These are phyloP conservation scores for Alaudala cheleensis DNA, from an alignment of 2,113 vertebrate genomes.

Conservation along the genomic window DNA sequence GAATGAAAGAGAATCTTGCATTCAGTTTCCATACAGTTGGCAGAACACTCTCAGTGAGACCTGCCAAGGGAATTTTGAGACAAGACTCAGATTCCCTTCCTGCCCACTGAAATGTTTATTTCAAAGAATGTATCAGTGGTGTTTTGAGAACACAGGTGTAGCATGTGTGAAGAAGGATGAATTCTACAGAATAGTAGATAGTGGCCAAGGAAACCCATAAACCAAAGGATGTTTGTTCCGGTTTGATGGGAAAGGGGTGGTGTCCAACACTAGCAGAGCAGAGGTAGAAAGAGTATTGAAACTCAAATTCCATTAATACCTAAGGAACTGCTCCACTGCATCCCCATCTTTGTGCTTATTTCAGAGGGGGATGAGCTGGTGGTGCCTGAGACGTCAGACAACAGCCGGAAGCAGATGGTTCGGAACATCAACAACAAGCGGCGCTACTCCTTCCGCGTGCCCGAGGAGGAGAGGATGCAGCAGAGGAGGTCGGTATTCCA, in stretches of 20 bases:
- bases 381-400: constrained; percentile 95
- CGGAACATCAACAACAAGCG: constrained; percentile 97
- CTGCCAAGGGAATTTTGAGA: background rate
- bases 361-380: constrained; percentile 96
- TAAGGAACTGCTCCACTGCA: background rate
- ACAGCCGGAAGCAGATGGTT: constrained; percentile 98
- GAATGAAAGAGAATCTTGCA: background rate
- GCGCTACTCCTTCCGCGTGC: constrained; percentile 94
- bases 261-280: background rate
- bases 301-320: background rate
- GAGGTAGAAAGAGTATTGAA: background rate
- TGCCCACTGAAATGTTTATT: background rate
- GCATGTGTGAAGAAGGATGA: background rate
- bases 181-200: background rate
- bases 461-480: constrained; percentile 94
- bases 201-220: background rate
- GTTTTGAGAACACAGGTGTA: background rate
- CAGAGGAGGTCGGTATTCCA: constrained; percentile 86
- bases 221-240: background rate
- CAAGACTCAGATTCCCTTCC: background rate
- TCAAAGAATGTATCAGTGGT: background rate
- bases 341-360: background rate
- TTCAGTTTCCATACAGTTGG: background rate
- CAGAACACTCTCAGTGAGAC: background rate
- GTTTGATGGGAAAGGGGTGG: background rate